phyloP scores from a whole-genome alignment of 1,140 invertebrate genomes.

The Vanessa tameamea region DNA sequence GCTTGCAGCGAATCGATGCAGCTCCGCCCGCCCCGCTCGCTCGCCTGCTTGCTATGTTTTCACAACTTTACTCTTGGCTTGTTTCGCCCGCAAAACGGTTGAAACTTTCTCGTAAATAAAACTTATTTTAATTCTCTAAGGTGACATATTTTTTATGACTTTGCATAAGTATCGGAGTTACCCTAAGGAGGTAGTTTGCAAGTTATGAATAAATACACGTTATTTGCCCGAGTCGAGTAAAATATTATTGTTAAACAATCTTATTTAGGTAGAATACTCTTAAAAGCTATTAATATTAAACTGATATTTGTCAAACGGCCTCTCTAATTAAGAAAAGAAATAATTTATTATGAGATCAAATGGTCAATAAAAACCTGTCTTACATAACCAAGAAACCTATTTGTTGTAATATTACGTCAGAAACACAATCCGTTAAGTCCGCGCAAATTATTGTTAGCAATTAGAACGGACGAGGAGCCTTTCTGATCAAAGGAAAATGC shows the following conservation, averaged over 20 bases:
- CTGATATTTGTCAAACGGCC: no score
- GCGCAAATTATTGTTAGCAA: slow-evolving; percentile 45
- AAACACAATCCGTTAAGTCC: slow-evolving; percentile 44
- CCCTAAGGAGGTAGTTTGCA: slow-evolving; percentile 1
- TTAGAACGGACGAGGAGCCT: slow-evolving; percentile 35
- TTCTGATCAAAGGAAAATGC: slow-evolving; percentile 37
- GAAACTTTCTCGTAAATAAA: slow-evolving; percentile 29
- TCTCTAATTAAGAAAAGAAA: neutral
- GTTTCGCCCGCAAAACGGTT: slow-evolving; percentile 15
- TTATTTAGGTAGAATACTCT: neutral
- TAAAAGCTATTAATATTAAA: no score
- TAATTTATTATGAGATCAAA: neutral
- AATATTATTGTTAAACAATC: neutral
- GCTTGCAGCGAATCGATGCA: slow-evolving; percentile 71
- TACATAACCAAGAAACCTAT: slow-evolving; percentile 14
- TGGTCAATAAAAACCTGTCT: slow-evolving; percentile 12
- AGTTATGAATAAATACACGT: neutral
- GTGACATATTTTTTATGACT: slow-evolving; percentile 24
- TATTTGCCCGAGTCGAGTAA: neutral
- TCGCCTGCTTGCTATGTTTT: slow-evolving; percentile 48
- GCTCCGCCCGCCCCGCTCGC: slow-evolving; percentile 51
- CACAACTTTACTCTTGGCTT: slow-evolving; percentile 45
- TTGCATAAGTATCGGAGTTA: slow-evolving; percentile 16
- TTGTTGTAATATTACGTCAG: slow-evolving; percentile 36
- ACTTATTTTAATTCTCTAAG: slow-evolving; percentile 31